phyloP scores from a whole-genome alignment of 2,888 invertebrate species.

The Hydraecia micacea region DNA sequence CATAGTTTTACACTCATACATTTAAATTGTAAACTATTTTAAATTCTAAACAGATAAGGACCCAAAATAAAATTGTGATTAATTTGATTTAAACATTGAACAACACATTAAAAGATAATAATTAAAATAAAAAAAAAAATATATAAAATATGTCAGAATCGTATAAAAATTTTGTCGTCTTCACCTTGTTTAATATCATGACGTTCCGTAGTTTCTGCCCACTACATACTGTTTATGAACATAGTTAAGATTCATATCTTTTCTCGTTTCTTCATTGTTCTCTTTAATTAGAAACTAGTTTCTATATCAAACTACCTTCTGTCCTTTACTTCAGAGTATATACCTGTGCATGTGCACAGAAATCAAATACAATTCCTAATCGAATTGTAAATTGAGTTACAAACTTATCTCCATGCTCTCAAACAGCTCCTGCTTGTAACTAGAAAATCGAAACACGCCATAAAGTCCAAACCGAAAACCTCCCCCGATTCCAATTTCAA shows the following conservation, averaged over 20 bases:
- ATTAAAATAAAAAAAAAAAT: no score
- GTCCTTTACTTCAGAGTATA: background rate
- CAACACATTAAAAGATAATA: no score
- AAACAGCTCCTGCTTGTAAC: conserved; percentile 18
- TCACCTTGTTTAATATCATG: no score
- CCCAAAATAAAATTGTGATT: no score
- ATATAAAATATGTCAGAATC: no score
- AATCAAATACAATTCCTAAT: background rate
- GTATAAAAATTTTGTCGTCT: no score
- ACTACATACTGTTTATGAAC: no score
- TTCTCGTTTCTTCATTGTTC: background rate
- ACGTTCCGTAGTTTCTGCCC: no score
- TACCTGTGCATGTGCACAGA: background rate
- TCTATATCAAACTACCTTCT: background rate
- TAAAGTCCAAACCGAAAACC: conserved; percentile 54
- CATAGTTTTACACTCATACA: no score
- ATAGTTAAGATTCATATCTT: background rate
- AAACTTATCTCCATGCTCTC: conserved; percentile 3
- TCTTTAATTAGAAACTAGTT: background rate
- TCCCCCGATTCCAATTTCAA: conserved; percentile 60
- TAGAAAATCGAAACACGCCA: conserved; percentile 56
- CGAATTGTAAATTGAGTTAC: conserved; percentile 14
- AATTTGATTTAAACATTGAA: no score
- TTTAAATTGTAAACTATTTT: no score
- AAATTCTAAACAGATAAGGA: no score